phyloP scores from a whole-genome alignment of 92 coral and sea anemone species.

The Diadumene lineata region DNA sequence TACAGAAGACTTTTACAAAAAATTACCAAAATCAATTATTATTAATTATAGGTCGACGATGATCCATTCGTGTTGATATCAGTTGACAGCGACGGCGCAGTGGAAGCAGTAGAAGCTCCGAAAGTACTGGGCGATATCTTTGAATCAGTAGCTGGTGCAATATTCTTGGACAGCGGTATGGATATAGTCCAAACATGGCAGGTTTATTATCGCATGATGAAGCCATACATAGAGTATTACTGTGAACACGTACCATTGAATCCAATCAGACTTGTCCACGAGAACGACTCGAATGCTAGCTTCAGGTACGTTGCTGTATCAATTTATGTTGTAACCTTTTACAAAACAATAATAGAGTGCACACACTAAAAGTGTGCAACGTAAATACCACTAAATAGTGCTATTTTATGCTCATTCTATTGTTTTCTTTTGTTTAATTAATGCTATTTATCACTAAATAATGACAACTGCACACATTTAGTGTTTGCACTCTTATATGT shows the following conservation, averaged over 20 bases:
- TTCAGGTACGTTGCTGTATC: conserved; percentile 51
- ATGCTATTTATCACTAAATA: too few species aligned
- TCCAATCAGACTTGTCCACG: conserved; percentile 71
- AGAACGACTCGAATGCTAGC: conserved; percentile 52
- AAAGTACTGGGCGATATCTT: conserved; percentile 96
- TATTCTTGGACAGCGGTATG: conserved; percentile 98
- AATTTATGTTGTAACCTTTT: not conserved
- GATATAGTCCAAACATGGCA: conserved; percentile 77
- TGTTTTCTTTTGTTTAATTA: too few species aligned
- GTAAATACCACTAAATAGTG: too few species aligned
- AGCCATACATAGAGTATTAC: conserved; percentile 85
- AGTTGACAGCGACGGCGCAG: conserved; percentile 63
- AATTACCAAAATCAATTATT: too few species aligned
- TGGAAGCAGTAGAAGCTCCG: conserved; percentile 95
- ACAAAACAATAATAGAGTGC: not conserved
- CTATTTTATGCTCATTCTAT: too few species aligned
- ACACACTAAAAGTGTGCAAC: not conserved
- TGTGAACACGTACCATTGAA: conserved; percentile 73
- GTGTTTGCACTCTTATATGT: too few species aligned
- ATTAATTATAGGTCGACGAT: conserved; percentile 56
- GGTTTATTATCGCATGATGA: conserved; percentile 91
- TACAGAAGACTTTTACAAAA: not conserved
- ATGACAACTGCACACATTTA: too few species aligned
- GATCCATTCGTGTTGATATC: conserved; percentile 81
- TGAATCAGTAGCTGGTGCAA: conserved; percentile 98